phyloP scores from a whole-genome alignment of 2,888 invertebrate genomes.

The Archips xylosteana region DNA sequence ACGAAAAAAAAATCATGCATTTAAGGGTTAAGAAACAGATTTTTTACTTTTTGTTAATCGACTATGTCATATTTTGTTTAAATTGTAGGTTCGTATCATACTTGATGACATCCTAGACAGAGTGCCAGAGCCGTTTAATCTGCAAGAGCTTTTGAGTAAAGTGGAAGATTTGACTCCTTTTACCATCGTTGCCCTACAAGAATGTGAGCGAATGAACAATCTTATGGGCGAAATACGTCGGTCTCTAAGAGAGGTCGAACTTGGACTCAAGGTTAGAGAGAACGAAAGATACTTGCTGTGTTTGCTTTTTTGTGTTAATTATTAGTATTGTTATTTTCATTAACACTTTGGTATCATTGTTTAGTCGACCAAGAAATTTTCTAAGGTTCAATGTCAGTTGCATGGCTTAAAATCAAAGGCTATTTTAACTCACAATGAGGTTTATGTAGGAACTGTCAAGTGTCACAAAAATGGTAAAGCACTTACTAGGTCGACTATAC shows the following conservation, averaged over 20 bases:
- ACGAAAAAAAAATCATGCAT: no score
- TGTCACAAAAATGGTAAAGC: no score
- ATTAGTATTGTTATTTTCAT: no score
- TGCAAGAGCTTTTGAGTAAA: constrained; percentile 93
- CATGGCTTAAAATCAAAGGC: no score
- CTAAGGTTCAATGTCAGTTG: no score
- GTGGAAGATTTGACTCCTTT: constrained; percentile 96
- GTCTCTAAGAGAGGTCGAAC: constrained; percentile 93
- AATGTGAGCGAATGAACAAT: constrained; percentile 97
- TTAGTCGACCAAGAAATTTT: no score
- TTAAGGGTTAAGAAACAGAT: no score
- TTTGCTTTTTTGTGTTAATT: no score
- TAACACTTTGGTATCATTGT: no score
- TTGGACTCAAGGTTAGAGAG: constrained; percentile 92
- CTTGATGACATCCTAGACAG: constrained; percentile 96
- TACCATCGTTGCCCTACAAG: constrained; percentile 96
- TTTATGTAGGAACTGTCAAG: no score
- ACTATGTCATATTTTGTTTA: not conserved
- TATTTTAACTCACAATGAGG: no score
- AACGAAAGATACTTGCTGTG: not conserved
- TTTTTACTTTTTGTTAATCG: not conserved
- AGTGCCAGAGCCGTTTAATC: constrained; percentile 95
- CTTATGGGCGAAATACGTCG: constrained; percentile 93
- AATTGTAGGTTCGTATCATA: constrained; percentile 87
- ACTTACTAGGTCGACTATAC: no score